Percentiles rank a stretch among this genome's conserved stretches.
Evolutionary conservation across 35 echinoderm and acorn worm species (phyloP).

Genomic region (Stichopus chloronotus): DNA sequence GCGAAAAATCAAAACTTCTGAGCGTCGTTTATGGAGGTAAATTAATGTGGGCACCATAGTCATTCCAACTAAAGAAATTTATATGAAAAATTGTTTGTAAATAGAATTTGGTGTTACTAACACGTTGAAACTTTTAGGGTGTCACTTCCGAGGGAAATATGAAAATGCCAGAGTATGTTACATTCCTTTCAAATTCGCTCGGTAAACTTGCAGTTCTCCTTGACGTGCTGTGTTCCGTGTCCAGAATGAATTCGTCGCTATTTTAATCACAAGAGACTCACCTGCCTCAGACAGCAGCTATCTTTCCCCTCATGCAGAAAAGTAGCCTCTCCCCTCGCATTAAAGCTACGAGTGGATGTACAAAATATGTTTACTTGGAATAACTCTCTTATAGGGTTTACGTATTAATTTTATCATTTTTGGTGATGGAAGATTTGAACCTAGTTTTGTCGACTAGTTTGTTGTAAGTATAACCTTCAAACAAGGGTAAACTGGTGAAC

Average conservation of each 20-base stretch:
- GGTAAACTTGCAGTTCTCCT: background rate
- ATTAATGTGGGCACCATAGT: slow-evolving; percentile 29
- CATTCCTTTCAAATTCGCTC: slow-evolving; percentile 2
- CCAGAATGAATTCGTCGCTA: background rate
- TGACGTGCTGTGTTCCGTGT: background rate
- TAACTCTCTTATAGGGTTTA: too few species aligned
- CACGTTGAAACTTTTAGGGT: background rate
- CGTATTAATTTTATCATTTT: too few species aligned
- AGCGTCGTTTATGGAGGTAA: background rate
- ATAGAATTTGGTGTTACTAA: slow-evolving; percentile 45
- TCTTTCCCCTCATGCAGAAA: background rate
- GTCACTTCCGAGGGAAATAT: background rate
- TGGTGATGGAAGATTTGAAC: too few species aligned
- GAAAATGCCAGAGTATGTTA: background rate
- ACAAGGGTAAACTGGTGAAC: too few species aligned
- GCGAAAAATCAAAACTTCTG: background rate
- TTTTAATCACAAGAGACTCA: background rate
- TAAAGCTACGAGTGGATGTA: too few species aligned
- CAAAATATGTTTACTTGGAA: too few species aligned
- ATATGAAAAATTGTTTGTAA: slow-evolving; percentile 27
- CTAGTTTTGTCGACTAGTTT: too few species aligned
- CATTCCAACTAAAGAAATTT: slow-evolving; percentile 52
- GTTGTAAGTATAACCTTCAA: too few species aligned
- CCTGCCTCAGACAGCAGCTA: too few species aligned
- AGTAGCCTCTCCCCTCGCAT: too few species aligned